Percentiles rank a stretch among this genome's conserved stretches.
Conservation (phyloP, 2,888 invertebrate species). For the Endotricha flammealis region DNA sequence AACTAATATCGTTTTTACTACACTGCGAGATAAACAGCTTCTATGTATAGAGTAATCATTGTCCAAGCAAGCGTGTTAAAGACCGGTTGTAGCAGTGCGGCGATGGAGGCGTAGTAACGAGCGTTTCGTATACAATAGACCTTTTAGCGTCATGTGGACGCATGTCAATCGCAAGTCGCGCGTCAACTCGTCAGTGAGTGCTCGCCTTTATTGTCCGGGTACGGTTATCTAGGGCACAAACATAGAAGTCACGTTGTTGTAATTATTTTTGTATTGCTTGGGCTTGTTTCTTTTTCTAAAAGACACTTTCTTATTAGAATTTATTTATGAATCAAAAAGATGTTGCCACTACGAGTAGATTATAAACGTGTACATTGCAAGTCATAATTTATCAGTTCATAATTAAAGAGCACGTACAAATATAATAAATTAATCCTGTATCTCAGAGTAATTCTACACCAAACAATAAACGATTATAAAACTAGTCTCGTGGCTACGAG, state of each 20-base stretch:
- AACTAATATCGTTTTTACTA: slow-evolving; percentile 26
- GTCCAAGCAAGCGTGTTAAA: slow-evolving; percentile 69
- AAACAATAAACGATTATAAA: slow-evolving; percentile 25
- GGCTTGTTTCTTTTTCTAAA: too few relatives aligned
- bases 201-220: slow-evolving; percentile 48
- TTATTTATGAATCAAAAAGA: too few relatives aligned
- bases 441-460: slow-evolving; percentile 1
- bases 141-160: slow-evolving; percentile 74
- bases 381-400: too few relatives aligned
- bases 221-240: slow-evolving; percentile 25
- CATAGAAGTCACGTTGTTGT: slow-evolving; percentile 20
- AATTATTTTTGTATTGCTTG: background rate
- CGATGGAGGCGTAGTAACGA: slow-evolving; percentile 68
- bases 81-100: slow-evolving; percentile 70
- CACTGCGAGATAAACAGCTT: slow-evolving; percentile 47
- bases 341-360: too few relatives aligned
- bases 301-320: too few relatives aligned
- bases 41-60: slow-evolving; percentile 74
- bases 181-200: slow-evolving; percentile 43
- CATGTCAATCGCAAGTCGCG: slow-evolving; percentile 66
- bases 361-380: too few relatives aligned
- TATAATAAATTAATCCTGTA: too few relatives aligned
- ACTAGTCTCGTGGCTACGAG: slow-evolving; percentile 54
- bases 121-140: slow-evolving; percentile 76
- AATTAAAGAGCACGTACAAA: too few relatives aligned